Conservation (phyloP, 2,113 vertebrate species). For the Elephantulus edwardii region DNA sequence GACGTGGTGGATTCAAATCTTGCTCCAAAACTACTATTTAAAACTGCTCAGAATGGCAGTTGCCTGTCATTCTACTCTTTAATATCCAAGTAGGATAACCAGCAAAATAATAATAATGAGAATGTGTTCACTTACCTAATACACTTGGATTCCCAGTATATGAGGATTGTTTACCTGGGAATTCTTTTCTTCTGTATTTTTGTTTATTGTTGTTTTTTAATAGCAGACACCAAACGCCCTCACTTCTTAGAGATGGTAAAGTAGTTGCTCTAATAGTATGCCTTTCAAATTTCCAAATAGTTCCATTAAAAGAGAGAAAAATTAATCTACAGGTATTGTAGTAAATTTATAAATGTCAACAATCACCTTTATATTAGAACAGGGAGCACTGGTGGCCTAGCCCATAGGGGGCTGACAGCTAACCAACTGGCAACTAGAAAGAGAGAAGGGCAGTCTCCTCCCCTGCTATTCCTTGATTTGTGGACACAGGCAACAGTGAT, state of each 20-base stretch:
- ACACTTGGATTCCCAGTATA: background rate
- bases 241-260: background rate
- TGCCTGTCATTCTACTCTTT: background rate
- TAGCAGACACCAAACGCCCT: background rate
- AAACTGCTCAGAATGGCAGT: no score
- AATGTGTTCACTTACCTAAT: background rate
- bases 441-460: no score
- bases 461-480: background rate
- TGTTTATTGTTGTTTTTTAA: background rate
- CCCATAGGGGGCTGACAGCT: no score
- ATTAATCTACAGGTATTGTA: background rate
- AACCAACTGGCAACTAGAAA: no score
- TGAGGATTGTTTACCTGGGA: background rate
- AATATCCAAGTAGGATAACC: background rate
- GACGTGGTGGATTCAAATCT: no score
- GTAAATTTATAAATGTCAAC: background rate
- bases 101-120: background rate
- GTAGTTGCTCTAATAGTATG: background rate
- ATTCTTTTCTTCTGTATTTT: no score
- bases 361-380: background rate
- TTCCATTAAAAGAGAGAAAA: background rate
- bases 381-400: no score
- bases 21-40: no score
- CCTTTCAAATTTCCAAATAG: constrained; percentile 26
- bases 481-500: background rate